Evolutionary conservation across 2,797 vertebrate species (phyloP), one percentile per base, ranked within the genome.

Genomic region (Danio aesculapii): DNA sequence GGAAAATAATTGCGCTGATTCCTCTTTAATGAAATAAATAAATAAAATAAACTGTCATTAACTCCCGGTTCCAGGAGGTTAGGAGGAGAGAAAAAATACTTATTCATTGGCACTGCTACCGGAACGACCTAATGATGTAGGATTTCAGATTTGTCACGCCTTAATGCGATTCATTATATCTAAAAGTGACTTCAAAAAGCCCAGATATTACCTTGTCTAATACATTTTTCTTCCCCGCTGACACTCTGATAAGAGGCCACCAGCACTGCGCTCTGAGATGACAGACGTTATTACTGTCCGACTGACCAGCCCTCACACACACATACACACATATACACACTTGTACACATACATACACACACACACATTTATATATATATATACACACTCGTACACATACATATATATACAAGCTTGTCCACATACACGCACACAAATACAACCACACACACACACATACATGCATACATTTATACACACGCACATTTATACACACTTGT

Each of bases 21-120:
- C 93, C 90, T 92, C 91, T 93, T 92, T 94, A 92, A 93, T 57
- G 87, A 93, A 93, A 94, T 93, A 94, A 94, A 95, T 95, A 96
- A 95, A 96, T 95, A 95, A 92, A 94, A 95, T 95, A 92, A 95
- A 92, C 91, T 89, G 90, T 92, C 93, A 95, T 97, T 97, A 95
- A 90, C 91, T 95, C 91, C 30, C 85, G 81, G 92, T 95, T 94
- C 94, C 91, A 94, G 91, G 79, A 89, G 93, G 93, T 95, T 94
- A 95, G 90, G 84, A 85, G 50, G 71, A 82, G 84, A 91, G 85
- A 88, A 84, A 91, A 93, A 92, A 92, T 84, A 84, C 77, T 68
- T 68, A 59, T 84, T 82, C 66, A 57, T 72, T 84, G 82, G 62
- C 72, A 30, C 57, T 44, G 84, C 79, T 67, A 71, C 82, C 79